Conservation (phyloP, 92 coral and sea anemone genomes). For the Phenganax stokvisi region DNA sequence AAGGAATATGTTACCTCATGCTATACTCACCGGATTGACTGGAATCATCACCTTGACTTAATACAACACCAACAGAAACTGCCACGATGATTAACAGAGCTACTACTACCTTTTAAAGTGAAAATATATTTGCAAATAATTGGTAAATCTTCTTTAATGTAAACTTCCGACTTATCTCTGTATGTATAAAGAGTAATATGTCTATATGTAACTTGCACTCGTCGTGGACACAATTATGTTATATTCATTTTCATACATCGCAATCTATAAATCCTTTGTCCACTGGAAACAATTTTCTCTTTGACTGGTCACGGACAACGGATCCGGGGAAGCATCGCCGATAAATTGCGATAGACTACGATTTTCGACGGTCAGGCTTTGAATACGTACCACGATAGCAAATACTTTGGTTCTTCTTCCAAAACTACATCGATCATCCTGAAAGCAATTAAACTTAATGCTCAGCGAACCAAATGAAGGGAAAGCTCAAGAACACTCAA, state of each 20-base stretch:
- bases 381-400: not conserved
- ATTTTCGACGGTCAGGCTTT: too few species aligned
- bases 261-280: too few species aligned
- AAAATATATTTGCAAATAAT: not conserved
- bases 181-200: not conserved
- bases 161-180: not conserved
- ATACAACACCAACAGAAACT: constrained; percentile 7
- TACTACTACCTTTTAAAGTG: not conserved
- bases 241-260: too few species aligned
- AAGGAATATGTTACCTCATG: not conserved
- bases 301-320: too few species aligned
- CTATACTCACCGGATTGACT: not conserved
- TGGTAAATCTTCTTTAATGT: not conserved
- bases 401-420: not conserved
- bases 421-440: not conserved
- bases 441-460: not conserved
- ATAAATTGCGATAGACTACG: too few species aligned
- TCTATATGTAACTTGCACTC: too few species aligned
- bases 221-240: too few species aligned
- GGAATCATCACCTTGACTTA: not conserved
- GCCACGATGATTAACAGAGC: not conserved
- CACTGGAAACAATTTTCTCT: too few species aligned
- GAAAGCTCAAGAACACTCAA: too few species aligned
- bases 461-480: not conserved
- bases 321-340: too few species aligned